Base-by-base conservation (phyloP, 2,797 vertebrate species). In the Thaleichthys pacificus region DNA sequence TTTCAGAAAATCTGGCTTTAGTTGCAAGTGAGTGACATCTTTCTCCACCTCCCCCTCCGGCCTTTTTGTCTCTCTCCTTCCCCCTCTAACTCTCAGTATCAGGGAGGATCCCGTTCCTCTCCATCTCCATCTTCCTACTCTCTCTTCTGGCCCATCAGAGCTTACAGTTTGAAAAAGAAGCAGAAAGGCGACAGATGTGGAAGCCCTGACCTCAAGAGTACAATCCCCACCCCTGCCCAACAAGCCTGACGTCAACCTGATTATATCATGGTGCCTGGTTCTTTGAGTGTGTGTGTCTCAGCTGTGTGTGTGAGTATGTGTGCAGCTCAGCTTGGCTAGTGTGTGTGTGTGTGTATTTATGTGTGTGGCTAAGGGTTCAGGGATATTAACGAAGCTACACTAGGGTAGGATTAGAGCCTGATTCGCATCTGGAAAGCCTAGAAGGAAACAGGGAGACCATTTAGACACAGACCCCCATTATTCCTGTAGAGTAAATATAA, bases 141-240 rank as follows among this genome's bases (percentile, higher is more conserved):
- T 30, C 61, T 64, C 30, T 8, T 35, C 62, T 38, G 30, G 19
- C 30, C 42, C 57, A 11, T 9, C n/a, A 30, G 14, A 26, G n/a
- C 32, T 61, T 56, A 54, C 30, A 64, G 62, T 28, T 8, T 56
- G 28, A 28, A 51, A 54, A 8, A 68, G 26, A 21, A n/a, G 26
- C 66, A 28, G 66, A 42, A 26, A 19, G 47, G 47, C 24, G 67
- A 35, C 66, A 68, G 66, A 57, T 68, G 66, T 68, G 51, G 28
- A 30, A 57, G 49, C n/a, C 21, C 65, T 66, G 65, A 57, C 66
- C 51, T 32, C 26, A 30, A 68, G 26, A 57, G 66, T 68, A 51
- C 28, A 21, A 68, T 32, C 66, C 24, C 17, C 2, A 56, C 51
- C 66, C 30, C 26, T 5, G 9, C 19, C 54, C 28, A 21, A 1